A percentile compares a stretch with the other conserved stretches of the same genome.
Conservation (phyloP, 2,113 vertebrate species). For the Perca schrenkii region DNA sequence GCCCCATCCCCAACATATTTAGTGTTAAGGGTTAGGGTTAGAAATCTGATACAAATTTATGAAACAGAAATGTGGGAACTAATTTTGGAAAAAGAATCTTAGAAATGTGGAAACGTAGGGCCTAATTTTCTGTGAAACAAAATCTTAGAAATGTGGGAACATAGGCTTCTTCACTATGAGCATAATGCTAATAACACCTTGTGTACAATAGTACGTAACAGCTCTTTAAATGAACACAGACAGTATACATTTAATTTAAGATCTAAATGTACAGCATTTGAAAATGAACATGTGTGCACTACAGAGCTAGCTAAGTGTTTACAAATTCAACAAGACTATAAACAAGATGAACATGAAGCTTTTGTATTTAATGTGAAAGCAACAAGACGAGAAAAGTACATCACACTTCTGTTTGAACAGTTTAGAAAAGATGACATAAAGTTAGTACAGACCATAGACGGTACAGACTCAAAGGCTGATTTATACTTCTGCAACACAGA, state of each 20-base stretch:
- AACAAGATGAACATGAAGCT: conserved; percentile 42
- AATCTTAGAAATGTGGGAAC: too few relatives aligned
- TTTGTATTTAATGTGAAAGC: conserved; percentile 64
- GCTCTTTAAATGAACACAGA: background rate
- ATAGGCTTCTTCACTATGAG: background rate
- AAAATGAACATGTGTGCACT: background rate
- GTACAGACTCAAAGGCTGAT: background rate
- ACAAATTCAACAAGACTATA: conserved; percentile 22
- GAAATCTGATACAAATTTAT: too few relatives aligned
- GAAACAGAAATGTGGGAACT: too few relatives aligned
- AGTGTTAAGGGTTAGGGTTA: too few relatives aligned
- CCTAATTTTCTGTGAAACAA: too few relatives aligned
- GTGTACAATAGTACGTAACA: too few relatives aligned
- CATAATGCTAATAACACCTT: background rate
- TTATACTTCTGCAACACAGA: conserved; percentile 13
- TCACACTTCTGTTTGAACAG: conserved; percentile 37
- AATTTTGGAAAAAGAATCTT: too few relatives aligned
- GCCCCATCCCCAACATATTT: too few relatives aligned
- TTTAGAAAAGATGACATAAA: conserved; percentile 31
- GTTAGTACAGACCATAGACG: background rate
- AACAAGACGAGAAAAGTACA: conserved; percentile 22
- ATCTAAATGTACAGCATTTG: background rate
- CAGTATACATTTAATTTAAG: background rate
- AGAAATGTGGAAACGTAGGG: too few relatives aligned
- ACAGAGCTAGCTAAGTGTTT: background rate